These are phyloP conservation scores for Drosophila equinoxialis DNA, from an alignment of 1,140 invertebrate genomes.

Conservation along the genomic window DNA sequence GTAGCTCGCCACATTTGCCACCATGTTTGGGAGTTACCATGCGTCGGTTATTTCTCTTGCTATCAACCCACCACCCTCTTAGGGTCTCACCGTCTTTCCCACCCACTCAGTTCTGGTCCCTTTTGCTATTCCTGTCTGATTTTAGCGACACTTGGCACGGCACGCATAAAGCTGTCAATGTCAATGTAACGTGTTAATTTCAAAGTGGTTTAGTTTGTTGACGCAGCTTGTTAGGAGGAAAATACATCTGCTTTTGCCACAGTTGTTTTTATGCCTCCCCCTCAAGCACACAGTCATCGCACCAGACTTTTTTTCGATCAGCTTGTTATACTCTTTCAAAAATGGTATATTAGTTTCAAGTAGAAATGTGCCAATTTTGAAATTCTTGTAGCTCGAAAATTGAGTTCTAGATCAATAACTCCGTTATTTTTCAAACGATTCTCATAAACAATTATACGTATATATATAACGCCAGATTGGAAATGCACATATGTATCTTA, in stretches of 20 bases:
- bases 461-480: too few species aligned
- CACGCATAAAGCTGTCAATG: constrained; percentile 80
- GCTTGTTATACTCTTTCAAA: neutral
- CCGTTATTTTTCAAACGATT: too few species aligned
- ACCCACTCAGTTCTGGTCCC: neutral
- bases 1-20: constrained; percentile 51
- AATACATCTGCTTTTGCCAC: constrained; percentile 30
- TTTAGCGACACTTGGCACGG: constrained; percentile 68
- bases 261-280: constrained; percentile 66
- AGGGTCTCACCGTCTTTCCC: neutral
- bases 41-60: constrained; percentile 30
- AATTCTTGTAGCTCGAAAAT: too few species aligned
- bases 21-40: constrained; percentile 47
- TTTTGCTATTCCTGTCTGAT: constrained; percentile 30
- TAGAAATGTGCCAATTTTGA: too few species aligned
- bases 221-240: constrained; percentile 68
- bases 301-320: constrained; percentile 24
- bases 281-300: constrained; percentile 23
- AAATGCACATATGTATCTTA: too few species aligned
- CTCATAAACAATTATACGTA: too few species aligned
- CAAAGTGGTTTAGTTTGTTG: constrained; percentile 81
- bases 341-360: neutral
- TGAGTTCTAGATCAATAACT: too few species aligned
- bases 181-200: constrained; percentile 81
- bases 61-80: constrained; percentile 54